A percentile compares a stretch with the other conserved stretches of the same genome.
phyloP scores from a whole-genome alignment of 2,797 vertebrate species.

The Acropternis orthonyx region DNA sequence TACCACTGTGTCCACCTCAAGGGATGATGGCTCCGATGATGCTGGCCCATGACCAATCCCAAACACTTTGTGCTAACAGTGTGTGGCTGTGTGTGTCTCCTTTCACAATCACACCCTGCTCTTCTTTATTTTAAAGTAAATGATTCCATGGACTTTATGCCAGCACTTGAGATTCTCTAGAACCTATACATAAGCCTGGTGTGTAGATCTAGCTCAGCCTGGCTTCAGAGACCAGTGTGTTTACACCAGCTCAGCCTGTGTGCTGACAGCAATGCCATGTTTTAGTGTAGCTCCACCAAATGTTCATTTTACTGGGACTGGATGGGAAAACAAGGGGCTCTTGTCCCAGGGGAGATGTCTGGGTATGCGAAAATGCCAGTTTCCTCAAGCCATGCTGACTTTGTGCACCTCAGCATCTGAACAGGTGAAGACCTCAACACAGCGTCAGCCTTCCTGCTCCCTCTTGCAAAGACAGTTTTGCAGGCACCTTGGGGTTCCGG shows the following conservation, averaged over 20 bases:
- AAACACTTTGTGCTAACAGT: background rate
- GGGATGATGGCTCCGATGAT: rapidly evolving
- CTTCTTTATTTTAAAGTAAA: background rate
- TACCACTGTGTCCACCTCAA: background rate
- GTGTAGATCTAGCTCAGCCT: background rate
- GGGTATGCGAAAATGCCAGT: background rate
- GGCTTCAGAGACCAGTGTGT: background rate
- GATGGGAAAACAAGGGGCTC: background rate
- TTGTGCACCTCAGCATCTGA: rapidly evolving
- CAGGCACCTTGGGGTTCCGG: background rate
- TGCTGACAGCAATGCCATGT: background rate
- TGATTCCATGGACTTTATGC: rapidly evolving
- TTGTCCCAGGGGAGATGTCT: background rate
- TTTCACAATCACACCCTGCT: background rate
- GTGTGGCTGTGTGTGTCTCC: background rate
- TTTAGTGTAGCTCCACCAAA: background rate
- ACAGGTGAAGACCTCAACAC: background rate
- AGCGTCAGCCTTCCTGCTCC: background rate
- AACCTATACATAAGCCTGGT: background rate
- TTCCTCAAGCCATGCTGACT: rapidly evolving
- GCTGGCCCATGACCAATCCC: rapidly evolving
- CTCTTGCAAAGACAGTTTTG: background rate
- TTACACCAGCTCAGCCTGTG: background rate
- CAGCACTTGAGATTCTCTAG: background rate
- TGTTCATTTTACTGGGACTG: background rate